Base-by-base conservation (phyloP, 2,113 vertebrate genomes). In the Saccopteryx leptura region DNA sequence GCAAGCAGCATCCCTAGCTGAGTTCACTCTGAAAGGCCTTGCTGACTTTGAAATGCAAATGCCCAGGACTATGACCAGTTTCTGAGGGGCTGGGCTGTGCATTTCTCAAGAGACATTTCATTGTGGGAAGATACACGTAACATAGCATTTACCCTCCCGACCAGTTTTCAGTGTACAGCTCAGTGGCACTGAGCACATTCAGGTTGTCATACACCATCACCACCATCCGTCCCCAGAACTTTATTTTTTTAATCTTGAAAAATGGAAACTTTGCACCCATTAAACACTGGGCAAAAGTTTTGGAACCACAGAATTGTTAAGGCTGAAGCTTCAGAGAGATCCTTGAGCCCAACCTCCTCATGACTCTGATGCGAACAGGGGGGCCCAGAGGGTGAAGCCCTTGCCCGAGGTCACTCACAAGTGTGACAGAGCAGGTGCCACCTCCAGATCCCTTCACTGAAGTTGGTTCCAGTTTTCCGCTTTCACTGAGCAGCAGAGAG, bases 261-360 rank as follows among this genome's bases (percentile, higher is more conserved):
- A 39, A 60, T 0, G 5, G 63, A n/a, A 78, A 65, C n/a, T 48
- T 31, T 18, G 31, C 11, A 33, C 56, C 12, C 39, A 31, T 2
- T 4, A 28, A 56, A 52, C 18, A 28, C 21, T 0, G 18, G 1
- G 52, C 74, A 39, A 31, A 79, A 26, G 5, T 58, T 52, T 46
- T 74, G 24, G 50, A 50, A 46, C 15, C n/a, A 7, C 5, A 21
- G 72, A 72, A 13, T 4, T 24, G 2, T 24, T 24, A 58, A 52
- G n/a, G 60, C 31, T 24, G 39, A 23, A 9, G 39, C 14, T 33
- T 39, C 33, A 60, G 10, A 5, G 1, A 23, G 33, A 54, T 28
- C 58, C 52, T 33, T 1, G 6, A 0, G 3, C 17, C 15, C 23
- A 31, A 12, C 18, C 1, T 52, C 56, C n/a, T 79, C 0, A 1